Evolutionary conservation across 1,140 invertebrate species (phyloP).

Genomic region (Drepana arcuata): DNA sequence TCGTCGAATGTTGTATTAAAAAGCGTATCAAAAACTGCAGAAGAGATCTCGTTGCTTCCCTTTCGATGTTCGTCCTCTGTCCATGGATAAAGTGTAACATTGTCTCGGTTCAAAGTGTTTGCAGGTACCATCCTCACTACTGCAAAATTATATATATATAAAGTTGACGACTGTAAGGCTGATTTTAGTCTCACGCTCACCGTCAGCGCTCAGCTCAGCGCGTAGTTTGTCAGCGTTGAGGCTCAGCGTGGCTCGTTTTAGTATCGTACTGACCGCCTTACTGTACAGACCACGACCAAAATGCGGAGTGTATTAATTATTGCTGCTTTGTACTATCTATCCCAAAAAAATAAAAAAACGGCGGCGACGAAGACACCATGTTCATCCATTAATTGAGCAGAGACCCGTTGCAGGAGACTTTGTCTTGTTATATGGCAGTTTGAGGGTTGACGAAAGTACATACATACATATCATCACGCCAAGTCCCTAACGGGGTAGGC

Average conservation of each 20-base stretch:
- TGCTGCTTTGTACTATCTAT: constrained; percentile 4
- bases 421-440: constrained; percentile 3
- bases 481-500: too few relatives aligned
- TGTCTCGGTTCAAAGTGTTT: too few relatives aligned
- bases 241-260: constrained; percentile 4
- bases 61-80: constrained; percentile 7
- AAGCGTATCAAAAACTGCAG: constrained; percentile 14
- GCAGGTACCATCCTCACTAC: too few relatives aligned
- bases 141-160: too few relatives aligned
- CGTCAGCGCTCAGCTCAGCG: not conserved
- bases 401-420: constrained; percentile 7
- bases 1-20: constrained; percentile 9
- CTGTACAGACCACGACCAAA: constrained; percentile 3
- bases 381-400: constrained; percentile 10
- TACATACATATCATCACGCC: too few relatives aligned
- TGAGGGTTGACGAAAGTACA: constrained; percentile 7
- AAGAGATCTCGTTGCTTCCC: constrained; percentile 17
- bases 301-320: constrained; percentile 1
- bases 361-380: constrained; percentile 4
- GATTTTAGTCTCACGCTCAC: not conserved
- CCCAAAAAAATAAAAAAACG: constrained; percentile 2
- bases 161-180: too few relatives aligned
- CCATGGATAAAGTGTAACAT: constrained; percentile 18
- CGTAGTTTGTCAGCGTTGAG: constrained; percentile 4
- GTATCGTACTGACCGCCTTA: constrained; percentile 5